Base-by-base conservation (phyloP, 2,113 vertebrate species). In the Rhinolophus sinicus region DNA sequence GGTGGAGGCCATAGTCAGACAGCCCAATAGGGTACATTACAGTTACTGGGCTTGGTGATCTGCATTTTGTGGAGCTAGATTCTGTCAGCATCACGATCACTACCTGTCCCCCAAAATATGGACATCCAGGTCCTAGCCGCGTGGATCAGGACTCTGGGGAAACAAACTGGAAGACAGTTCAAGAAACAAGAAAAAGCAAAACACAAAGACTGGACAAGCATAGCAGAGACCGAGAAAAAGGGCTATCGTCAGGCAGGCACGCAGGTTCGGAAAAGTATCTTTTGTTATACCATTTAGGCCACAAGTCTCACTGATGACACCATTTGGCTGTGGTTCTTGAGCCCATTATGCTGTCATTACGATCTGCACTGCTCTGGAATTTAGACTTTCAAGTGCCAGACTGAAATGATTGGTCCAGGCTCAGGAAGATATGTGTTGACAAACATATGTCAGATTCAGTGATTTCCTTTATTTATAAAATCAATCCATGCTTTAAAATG, bases 391-490 rank as follows among this genome's bases (percentile, higher is more conserved):
- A 60, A 62, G n/a, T 72, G 69, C 77, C 52, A 24, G 40, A 64
- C 24, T 26, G 50, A 16, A 54, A 30, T 33, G 90, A 83, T 11
- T 56, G 76, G 69, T 72, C 14, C 3, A 22, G 28, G 3, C 38
- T 28, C 52, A 64, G 69, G 35, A 77, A 64, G 76, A 47, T 3
- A 60, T 54, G 28, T 72, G 54, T 56, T 82, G 58, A 76, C 65
- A 84, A 56, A 72, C 26, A 54, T 8, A 38, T 69, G 38, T 65
- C 38, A 33, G 70, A 8, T 85, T 92, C 81, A 64, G 2, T 88
- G 89, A 80, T 83, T 81, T 76, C 50, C 38, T 87, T 93, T 47
- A 50, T 92, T 89, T 92, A 60, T 96, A 26, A 82, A 87, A 58
- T 86, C 50, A 87, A 58, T 83, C 50, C 26, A 18, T 58, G 56